Evolutionary conservation across 2,797 vertebrate genomes (phyloP).

Genomic region (Sebastes matsubarae): DNA sequence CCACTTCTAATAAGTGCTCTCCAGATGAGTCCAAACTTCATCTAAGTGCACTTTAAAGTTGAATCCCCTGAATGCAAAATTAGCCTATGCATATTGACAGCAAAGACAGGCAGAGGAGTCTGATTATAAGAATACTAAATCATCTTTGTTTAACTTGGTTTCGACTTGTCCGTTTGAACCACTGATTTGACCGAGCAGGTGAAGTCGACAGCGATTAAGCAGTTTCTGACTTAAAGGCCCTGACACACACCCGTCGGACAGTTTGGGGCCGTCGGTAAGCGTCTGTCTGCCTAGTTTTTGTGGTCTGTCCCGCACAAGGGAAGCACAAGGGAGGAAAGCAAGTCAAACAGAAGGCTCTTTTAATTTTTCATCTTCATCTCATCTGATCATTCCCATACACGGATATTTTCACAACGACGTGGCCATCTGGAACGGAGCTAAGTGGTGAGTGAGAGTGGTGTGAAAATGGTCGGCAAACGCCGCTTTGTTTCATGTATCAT

Average conservation of each 20-base stretch:
- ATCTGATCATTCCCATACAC: too few species aligned
- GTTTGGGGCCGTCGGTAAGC: background rate
- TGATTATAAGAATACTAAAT: background rate
- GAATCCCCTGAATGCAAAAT: slow-evolving; percentile 44
- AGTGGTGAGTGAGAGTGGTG: too few species aligned
- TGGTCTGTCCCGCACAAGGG: too few species aligned
- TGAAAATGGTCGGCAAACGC: too few species aligned
- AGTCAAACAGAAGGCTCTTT: too few species aligned
- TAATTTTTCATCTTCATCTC: too few species aligned
- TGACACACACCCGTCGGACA: background rate
- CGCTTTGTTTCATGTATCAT: too few species aligned
- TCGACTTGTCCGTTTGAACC: background rate
- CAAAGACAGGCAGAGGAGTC: background rate
- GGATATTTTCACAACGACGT: too few species aligned
- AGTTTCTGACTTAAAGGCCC: background rate
- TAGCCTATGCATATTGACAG: background rate
- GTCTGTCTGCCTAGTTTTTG: too few species aligned
- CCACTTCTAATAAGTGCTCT: slow-evolving; percentile 66
- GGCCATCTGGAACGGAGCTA: too few species aligned
- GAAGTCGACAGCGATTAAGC: background rate
- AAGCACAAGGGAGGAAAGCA: too few species aligned
- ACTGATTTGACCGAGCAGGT: background rate
- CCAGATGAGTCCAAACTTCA: slow-evolving; percentile 54
- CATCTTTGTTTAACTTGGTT: background rate
- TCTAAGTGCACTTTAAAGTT: slow-evolving; percentile 59